Percentiles rank a stretch among this genome's conserved stretches.
phyloP scores from a whole-genome alignment of 2,888 invertebrate genomes.

The Troides helena region DNA sequence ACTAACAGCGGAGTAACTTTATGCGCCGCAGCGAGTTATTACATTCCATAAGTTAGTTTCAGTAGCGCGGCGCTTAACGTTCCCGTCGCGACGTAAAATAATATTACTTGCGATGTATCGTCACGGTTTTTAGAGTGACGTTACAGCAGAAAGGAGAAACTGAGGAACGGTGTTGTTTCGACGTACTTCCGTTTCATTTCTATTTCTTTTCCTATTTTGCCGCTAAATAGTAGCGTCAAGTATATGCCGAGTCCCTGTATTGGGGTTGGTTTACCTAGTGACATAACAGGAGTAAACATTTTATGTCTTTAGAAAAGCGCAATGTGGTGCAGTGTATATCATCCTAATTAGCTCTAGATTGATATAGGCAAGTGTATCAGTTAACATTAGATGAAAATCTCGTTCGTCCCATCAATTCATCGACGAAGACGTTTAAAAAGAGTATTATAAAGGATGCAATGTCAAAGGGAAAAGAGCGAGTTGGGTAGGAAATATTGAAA shows the following conservation, averaged over 20 bases:
- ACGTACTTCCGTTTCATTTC: background rate
- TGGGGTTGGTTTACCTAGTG: too few species aligned
- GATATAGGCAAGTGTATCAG: too few species aligned
- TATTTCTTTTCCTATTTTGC: background rate
- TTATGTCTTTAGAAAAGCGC: too few species aligned
- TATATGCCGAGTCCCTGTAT: too few species aligned
- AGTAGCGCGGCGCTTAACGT: conserved; percentile 26
- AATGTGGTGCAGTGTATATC: too few species aligned
- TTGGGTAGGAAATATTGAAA: conserved; percentile 14
- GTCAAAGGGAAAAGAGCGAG: background rate
- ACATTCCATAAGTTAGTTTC: conserved; percentile 46
- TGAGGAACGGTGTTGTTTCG: background rate
- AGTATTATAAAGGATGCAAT: background rate
- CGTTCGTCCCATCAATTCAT: too few species aligned
- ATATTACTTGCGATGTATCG: conserved; percentile 31
- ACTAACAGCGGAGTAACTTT: conserved; percentile 32
- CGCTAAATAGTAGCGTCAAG: too few species aligned
- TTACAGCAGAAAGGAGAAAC: conserved; percentile 16
- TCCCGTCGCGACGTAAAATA: conserved; percentile 32
- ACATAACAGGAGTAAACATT: too few species aligned
- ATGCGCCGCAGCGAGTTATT: conserved; percentile 42
- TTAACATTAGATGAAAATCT: too few species aligned
- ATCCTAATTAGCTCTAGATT: too few species aligned
- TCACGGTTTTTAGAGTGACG: conserved; percentile 25
- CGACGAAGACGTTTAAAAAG: too few species aligned